phyloP scores from a whole-genome alignment of 2,113 vertebrate species.

The Ctenodactylus gundi region DNA sequence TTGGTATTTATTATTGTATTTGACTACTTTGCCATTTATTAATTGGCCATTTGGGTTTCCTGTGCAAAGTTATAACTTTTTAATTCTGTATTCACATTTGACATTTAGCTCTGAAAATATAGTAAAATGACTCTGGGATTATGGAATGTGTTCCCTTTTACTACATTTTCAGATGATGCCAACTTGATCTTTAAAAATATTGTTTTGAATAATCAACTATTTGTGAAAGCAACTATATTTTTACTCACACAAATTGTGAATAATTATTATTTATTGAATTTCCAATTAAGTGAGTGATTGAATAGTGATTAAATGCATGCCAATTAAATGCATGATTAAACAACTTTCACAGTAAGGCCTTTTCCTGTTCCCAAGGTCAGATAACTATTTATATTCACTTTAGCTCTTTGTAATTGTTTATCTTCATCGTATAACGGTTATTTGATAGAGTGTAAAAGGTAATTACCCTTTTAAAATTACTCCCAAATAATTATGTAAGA shows the following conservation, averaged over 20 bases:
- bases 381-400: background rate
- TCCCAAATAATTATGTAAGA: background rate
- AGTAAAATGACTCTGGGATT: background rate
- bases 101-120: background rate
- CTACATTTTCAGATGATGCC: background rate
- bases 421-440: background rate
- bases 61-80: background rate
- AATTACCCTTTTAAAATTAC: background rate
- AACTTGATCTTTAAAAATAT: slow-evolving; percentile 26
- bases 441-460: background rate
- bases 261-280: slow-evolving; percentile 20
- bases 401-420: background rate
- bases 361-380: background rate
- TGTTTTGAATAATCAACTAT: background rate
- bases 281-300: background rate
- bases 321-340: too few species aligned
- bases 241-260: background rate
- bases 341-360: too few species aligned
- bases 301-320: too few species aligned
- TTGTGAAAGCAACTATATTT: background rate
- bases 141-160: background rate
- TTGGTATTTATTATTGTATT: background rate
- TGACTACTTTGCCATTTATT: background rate
- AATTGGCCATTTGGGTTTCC: background rate
- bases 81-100: background rate